These are phyloP conservation scores for Nymphalis io DNA, from an alignment of 1,140 invertebrate genomes.

Conservation along the genomic window DNA sequence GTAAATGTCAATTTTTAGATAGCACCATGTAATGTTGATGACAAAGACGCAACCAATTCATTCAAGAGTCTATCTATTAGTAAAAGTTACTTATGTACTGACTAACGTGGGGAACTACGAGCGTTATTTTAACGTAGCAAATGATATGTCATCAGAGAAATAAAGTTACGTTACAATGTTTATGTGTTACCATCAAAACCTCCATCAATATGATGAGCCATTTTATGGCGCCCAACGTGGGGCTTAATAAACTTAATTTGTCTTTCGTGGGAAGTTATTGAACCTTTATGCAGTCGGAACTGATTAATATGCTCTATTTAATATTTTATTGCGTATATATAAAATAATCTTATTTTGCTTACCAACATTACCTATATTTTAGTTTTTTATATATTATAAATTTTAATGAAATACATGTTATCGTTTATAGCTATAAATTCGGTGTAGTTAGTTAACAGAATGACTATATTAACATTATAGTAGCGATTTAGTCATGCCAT, in stretches of 20 bases:
- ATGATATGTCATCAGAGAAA: slow-evolving; percentile 34
- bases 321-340: background rate
- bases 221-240: slow-evolving; percentile 58
- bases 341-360: no score
- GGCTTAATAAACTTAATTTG: slow-evolving; percentile 58
- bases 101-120: no score
- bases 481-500: background rate
- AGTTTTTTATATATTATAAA: background rate
- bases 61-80: no score
- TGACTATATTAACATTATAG: background rate
- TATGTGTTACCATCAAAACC: slow-evolving; percentile 59
- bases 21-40: no score
- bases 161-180: slow-evolving; percentile 50
- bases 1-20: no score
- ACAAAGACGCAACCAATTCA: no score
- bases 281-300: background rate
- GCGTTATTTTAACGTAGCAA: background rate
- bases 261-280: slow-evolving; percentile 34
- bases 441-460: background rate
- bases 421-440: no score
- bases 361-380: no score
- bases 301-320: background rate
- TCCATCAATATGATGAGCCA: slow-evolving; percentile 55
- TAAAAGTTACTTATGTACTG: no score
- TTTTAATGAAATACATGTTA: background rate